phyloP scores from a whole-genome alignment of 2,797 vertebrate genomes.

The Sphaeramia orbicularis region DNA sequence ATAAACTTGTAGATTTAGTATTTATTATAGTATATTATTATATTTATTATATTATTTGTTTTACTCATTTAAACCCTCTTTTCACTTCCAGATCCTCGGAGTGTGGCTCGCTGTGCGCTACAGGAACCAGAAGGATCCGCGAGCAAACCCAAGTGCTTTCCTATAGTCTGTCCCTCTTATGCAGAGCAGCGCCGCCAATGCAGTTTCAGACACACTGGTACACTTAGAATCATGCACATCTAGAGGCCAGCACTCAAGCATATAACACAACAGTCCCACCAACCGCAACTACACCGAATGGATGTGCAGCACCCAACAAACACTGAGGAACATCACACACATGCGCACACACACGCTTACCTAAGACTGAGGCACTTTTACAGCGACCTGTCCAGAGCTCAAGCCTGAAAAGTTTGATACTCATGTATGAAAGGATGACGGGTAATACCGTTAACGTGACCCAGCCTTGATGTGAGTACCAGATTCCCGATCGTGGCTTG shows the following conservation, averaged over 20 bases:
- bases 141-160: conserved; percentile 95
- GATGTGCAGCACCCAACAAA: conserved; percentile 51
- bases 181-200: conserved; percentile 61
- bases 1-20: too few relatives aligned
- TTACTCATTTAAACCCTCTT: neutral
- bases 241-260: conserved; percentile 66
- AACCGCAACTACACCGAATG: conserved; percentile 41
- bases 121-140: conserved; percentile 95
- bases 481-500: conserved; percentile 33
- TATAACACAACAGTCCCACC: conserved; percentile 48
- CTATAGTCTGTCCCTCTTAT: conserved; percentile 82
- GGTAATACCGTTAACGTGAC: conserved; percentile 42
- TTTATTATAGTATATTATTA: too few relatives aligned
- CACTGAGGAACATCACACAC: conserved; percentile 19
- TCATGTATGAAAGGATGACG: conserved; percentile 82
- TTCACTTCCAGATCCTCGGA: conserved; percentile 88
- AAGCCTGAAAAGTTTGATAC: conserved; percentile 53
- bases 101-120: conserved; percentile 95
- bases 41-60: neutral
- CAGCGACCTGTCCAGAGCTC: conserved; percentile 23
- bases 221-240: conserved; percentile 64
- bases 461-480: conserved; percentile 81
- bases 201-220: conserved; percentile 70
- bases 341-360: conserved; percentile 28
- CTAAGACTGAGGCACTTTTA: conserved; percentile 38